Base-by-base conservation (phyloP, 2,888 invertebrate species). In the Luperina nickerlii region DNA sequence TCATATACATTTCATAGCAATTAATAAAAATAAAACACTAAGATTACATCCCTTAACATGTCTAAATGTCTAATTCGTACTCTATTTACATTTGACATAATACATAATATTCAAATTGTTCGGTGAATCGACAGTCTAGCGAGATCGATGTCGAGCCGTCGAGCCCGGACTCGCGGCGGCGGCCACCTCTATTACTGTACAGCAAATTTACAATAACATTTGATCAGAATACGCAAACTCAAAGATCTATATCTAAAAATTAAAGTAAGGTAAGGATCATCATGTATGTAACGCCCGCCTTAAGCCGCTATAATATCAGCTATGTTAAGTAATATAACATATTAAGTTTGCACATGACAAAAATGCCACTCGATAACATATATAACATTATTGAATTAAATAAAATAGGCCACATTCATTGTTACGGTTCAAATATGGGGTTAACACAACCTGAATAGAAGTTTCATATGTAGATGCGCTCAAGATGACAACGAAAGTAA, bases 141-240 rank as follows among this genome's bases (percentile, higher is more conserved):
- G 91, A 90, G 90, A 90, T 84, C 91, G 94, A 91, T 90, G 91
- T 83, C 89, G 89, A 88, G 91, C 89, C 89, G 90, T 84, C 89
- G 89, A 88, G 91, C 89, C 90, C 88, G 91, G 89, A 84, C 91
- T 90, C 92, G 93, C 94, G 94, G 92, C 94, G 93, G 92, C 93
- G 92, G 91, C 91, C 91, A 89, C 88, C 91, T 92, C 92, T 91
- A 90, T 93, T 92, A 94, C 94, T 96, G 95, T 96, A 96, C 96
- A 96, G 91, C 94, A 95, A 95, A 96, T 96, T 96, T 96, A 96
- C 96, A 96, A 96, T 95, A 95, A 95, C 94, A 93, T 95, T 96
- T 96, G 95, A 96, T 96, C 96, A 94, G 94, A 94, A 95, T 95
- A 95, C 95, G 94, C 95, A 96, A 96, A 96, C 96, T 96, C 95